Evolutionary conservation across 2,113 vertebrate genomes (phyloP), one percentile per base, ranked within the genome.

Genomic region (Antechinus flavipes): DNA sequence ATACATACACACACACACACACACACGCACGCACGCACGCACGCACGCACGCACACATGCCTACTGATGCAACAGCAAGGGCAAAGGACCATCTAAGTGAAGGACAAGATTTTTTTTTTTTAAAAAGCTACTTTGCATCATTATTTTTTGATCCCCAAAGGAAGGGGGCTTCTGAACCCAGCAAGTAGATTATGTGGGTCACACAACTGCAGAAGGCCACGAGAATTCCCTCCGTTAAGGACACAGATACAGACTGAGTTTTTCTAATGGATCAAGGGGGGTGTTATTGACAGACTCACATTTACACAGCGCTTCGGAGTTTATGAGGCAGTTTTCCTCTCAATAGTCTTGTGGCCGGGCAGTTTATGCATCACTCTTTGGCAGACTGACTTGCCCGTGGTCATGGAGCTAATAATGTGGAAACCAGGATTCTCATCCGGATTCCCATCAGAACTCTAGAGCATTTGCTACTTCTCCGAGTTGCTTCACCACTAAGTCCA

Each of bases 71-170:
- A 49, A 92, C 5, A 55, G 89, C 23, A 56, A 96, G 50, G 4
- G 50, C 27, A 42, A 8, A 10, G 47, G 19, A 7, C 25, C 42
- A 42, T 0, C 42, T 46, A 10, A 11, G 2, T 0, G 2, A 1
- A 94, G 0, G 3, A n/a, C 27, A 46, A 93, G 49, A 30, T 56
- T n/a, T 25, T 53, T 42, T 54, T 49, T 49, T 49, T 49, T 49
- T 49, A 49, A 49, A 49, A 49, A 19, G 52, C 10, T 54, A 1
- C 54, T 84, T 49, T 46, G 76, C 0, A 42, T 12, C 9, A 9
- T 92, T 42, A 90, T 56, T 93, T 91, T 89, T 92, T 1, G 0
- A 90, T 10, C 55, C 46, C 53, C 84, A 26, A 27, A 55, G 84
- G 23, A 94, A 56, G 42, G 42, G 16, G 10, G 6, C 50, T 8